Conservation (phyloP, 1,140 invertebrate genomes). For the Campoletis sonorensis region DNA sequence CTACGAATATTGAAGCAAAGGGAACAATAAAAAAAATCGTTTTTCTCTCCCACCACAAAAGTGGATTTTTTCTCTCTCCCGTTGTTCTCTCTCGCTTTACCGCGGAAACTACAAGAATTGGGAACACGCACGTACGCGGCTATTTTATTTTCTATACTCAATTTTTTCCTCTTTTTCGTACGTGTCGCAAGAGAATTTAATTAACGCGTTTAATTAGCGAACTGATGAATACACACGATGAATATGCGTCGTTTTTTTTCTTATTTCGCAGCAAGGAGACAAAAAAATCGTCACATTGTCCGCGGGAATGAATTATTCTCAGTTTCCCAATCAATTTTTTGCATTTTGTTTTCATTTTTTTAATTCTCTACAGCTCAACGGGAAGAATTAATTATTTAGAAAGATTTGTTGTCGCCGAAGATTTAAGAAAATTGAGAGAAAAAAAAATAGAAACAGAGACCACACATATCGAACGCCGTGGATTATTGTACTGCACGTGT, state of each 20-base stretch:
- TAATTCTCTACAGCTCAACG: no score
- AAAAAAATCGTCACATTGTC: not conserved
- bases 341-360: not conserved
- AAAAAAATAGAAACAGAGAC: constrained; percentile 44
- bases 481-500: constrained; percentile 5
- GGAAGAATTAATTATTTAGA: no score
- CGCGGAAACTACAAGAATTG: constrained; percentile 25
- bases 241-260: not conserved
- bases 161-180: constrained; percentile 24
- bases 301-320: no score
- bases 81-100: not conserved
- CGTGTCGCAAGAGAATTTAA: constrained; percentile 72
- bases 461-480: constrained; percentile 45
- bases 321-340: not conserved
- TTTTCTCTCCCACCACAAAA: no score
- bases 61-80: not conserved
- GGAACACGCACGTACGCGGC: constrained; percentile 39
- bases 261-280: constrained; percentile 22
- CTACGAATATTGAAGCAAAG: not conserved
- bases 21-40: no score
- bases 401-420: not conserved
- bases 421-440: constrained; percentile 16
- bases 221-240: no score
- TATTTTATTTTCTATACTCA: no score
- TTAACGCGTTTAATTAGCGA: constrained; percentile 65